Evolutionary conservation across 2,888 invertebrate species (phyloP).

Genomic region (Drosophila eohydei): DNA sequence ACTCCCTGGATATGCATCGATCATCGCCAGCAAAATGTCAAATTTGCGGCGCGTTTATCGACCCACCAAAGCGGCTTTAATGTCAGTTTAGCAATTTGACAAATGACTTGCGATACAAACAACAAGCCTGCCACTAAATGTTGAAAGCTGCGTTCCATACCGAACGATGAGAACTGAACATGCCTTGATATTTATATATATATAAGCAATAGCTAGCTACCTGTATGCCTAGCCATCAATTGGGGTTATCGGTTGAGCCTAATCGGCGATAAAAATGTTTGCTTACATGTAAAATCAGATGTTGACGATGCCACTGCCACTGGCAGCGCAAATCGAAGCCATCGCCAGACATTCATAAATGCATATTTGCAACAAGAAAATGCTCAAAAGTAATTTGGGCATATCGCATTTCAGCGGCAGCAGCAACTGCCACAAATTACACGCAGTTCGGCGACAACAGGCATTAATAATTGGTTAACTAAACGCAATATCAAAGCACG

Average conservation of each 20-base stretch:
- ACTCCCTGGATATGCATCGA: conserved; percentile 68
- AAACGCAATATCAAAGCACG: conserved; percentile 66
- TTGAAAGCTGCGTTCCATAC: conserved; percentile 59
- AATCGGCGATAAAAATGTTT: conserved; percentile 71
- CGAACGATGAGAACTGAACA: conserved; percentile 34
- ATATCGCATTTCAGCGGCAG: conserved; percentile 69
- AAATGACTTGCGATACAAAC: conserved; percentile 71
- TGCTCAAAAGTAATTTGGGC: conserved; percentile 19
- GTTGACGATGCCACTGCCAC: conserved; percentile 52
- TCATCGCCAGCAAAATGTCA: conserved; percentile 74
- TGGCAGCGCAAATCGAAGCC: conserved; percentile 37
- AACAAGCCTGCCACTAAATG: conserved; percentile 39
- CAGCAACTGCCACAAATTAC: conserved; percentile 75
- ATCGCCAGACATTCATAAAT: conserved; percentile 68
- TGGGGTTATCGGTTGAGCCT: conserved; percentile 55
- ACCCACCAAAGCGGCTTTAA: conserved; percentile 70
- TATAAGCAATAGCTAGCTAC: conserved; percentile 23
- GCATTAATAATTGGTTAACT: conserved; percentile 75
- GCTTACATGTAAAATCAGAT: conserved; percentile 66
- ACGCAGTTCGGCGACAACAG: conserved; percentile 66
- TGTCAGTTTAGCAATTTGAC: conserved; percentile 79
- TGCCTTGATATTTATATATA: neutral
- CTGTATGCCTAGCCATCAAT: conserved; percentile 26
- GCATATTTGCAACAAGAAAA: conserved; percentile 7
- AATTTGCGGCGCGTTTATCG: conserved; percentile 73